phyloP scores from a whole-genome alignment of 64 coral and sea anemone species.

The Stylophora pistillata region DNA sequence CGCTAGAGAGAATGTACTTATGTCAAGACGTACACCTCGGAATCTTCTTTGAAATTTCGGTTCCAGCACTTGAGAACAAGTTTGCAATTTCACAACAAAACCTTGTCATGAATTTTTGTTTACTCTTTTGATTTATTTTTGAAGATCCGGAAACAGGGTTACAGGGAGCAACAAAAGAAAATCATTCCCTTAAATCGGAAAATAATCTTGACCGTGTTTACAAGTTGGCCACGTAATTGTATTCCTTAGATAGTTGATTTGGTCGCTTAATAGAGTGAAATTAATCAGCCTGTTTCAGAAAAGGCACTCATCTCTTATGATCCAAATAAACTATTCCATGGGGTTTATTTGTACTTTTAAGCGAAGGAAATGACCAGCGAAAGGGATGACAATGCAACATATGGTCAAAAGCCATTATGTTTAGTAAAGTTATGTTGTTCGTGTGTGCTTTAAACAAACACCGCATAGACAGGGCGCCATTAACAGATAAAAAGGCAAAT shows the following conservation, averaged over 20 bases:
- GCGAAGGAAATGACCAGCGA: neutral
- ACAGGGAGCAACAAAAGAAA: conserved; percentile 3
- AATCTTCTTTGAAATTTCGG: neutral
- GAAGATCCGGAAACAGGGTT: conserved; percentile 9
- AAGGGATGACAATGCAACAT: neutral
- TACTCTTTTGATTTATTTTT: neutral
- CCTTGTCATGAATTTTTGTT: neutral
- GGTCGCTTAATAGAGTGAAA: neutral
- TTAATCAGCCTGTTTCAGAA: neutral
- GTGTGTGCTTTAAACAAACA: conserved; percentile 8
- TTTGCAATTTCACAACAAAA: neutral
- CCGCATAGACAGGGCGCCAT: neutral
- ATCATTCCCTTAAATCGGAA: neutral
- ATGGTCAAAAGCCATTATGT: neutral
- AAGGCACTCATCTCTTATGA: neutral
- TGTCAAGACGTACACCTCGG: neutral
- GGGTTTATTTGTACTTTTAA: conserved; percentile 10
- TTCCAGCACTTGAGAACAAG: neutral
- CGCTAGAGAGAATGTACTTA: neutral
- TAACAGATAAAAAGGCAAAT: conserved; percentile 2
- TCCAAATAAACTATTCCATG: neutral
- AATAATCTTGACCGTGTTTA: neutral
- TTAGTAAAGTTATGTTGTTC: neutral
- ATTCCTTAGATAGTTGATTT: neutral
- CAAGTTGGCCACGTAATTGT: neutral